Conservation (phyloP, 35 echinoderm and acorn worm species). For the Heliocidaris tuberculata region DNA sequence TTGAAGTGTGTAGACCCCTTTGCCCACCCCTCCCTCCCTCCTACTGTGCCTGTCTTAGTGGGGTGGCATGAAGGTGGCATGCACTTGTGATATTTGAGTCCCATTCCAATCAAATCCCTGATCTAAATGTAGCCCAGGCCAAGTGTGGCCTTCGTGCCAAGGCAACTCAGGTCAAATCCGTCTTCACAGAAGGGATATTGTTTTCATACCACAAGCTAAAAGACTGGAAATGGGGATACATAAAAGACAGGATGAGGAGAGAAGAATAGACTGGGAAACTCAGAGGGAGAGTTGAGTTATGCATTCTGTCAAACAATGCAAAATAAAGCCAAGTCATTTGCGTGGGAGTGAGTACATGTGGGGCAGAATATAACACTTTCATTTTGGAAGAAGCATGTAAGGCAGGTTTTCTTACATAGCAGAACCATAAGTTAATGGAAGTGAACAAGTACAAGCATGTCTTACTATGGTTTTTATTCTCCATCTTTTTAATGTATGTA, state of each 20-base stretch:
- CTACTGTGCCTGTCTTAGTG: background rate
- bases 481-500: background rate
- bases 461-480: background rate
- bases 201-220: constrained; percentile 11
- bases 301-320: background rate
- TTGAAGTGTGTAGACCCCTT: background rate
- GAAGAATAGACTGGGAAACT: background rate
- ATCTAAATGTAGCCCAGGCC: background rate
- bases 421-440: background rate
- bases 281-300: background rate
- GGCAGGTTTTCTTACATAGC: background rate
- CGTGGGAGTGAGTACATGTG: background rate
- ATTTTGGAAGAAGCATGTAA: background rate
- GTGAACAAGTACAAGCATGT: background rate
- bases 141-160: constrained; percentile 24
- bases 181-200: constrained; percentile 14
- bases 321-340: background rate
- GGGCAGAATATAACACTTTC: background rate
- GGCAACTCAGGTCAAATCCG: background rate
- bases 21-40: background rate
- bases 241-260: background rate
- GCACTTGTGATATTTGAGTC: constrained; percentile 37
- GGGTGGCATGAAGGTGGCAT: constrained; percentile 1
- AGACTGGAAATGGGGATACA: background rate
- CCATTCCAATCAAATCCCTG: constrained; percentile 28